phyloP scores from a whole-genome alignment of 2,888 invertebrate genomes.

The Halocaridina rubra region DNA sequence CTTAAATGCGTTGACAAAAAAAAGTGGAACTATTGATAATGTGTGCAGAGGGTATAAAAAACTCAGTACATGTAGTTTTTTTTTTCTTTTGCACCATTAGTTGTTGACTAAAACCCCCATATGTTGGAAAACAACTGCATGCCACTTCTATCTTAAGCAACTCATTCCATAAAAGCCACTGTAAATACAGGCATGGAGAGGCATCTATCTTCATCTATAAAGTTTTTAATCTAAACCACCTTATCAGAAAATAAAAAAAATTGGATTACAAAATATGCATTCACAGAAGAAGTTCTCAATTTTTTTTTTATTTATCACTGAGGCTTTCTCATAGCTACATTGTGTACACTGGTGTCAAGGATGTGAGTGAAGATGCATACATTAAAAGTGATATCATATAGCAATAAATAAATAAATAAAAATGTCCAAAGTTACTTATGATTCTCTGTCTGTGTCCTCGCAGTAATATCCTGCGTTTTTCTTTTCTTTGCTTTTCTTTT shows the following conservation, averaged over 20 bases:
- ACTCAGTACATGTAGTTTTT: constrained; percentile 44
- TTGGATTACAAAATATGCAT: constrained; percentile 54
- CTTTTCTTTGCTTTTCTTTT: no score
- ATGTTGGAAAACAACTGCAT: constrained; percentile 48
- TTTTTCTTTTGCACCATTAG: constrained; percentile 46
- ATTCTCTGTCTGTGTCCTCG: constrained; percentile 36
- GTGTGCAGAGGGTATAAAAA: constrained; percentile 55
- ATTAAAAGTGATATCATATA: constrained; percentile 43
- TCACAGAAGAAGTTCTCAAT: constrained; percentile 54
- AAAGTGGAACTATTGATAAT: constrained; percentile 34
- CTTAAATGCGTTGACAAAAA: constrained; percentile 51
- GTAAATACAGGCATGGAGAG: constrained; percentile 52
- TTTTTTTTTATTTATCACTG: constrained; percentile 35
- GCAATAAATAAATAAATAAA: not conserved
- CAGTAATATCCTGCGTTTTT: constrained; percentile 16
- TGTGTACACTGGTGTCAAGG: constrained; percentile 32
- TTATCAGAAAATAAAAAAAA: constrained; percentile 46
- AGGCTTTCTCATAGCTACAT: constrained; percentile 38
- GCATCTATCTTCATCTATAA: constrained; percentile 57
- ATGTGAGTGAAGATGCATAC: constrained; percentile 42
- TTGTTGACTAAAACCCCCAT: constrained; percentile 55
- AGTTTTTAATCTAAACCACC: constrained; percentile 53
- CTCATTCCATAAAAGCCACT: constrained; percentile 56
- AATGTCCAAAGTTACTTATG: constrained; percentile 33
- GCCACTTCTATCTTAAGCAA: constrained; percentile 58